Percentiles rank a stretch among this genome's conserved stretches.
Conservation (phyloP, 2,797 vertebrate genomes). For the Acestrorhynchus altus region DNA sequence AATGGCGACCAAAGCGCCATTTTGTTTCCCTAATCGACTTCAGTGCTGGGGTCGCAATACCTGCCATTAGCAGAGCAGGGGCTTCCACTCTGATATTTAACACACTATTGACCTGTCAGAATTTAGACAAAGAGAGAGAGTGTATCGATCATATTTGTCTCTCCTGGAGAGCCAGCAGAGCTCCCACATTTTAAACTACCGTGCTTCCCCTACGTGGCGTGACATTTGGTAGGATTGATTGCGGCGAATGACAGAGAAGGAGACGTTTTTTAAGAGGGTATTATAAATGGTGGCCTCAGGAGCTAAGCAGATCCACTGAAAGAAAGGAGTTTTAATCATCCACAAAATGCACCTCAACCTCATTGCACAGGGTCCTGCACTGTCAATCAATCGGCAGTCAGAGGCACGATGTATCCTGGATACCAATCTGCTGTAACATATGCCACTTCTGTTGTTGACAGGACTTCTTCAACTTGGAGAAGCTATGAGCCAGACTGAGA, state of each 20-base stretch:
- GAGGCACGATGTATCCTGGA: constrained; percentile 40
- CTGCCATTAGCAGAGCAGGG: constrained; percentile 36
- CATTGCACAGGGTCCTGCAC: constrained; percentile 12
- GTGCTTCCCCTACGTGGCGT: constrained; percentile 50
- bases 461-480: constrained; percentile 2
- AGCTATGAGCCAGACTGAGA: constrained; percentile 13
- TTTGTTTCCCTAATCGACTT: constrained; percentile 63
- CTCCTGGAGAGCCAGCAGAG: constrained; percentile 11
- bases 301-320: constrained; percentile 36
- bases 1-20: constrained; percentile 42
- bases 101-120: constrained; percentile 47
- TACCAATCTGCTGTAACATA: constrained; percentile 49
- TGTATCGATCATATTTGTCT: constrained; percentile 47
- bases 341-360: constrained; percentile 22
- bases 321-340: constrained; percentile 47
- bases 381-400: constrained; percentile 33
- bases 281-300: constrained; percentile 38
- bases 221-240: constrained; percentile 62
- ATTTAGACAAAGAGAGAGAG: constrained; percentile 37
- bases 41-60: constrained; percentile 26
- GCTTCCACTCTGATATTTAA: constrained; percentile 47
- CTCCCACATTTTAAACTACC: constrained; percentile 42
- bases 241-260: not conserved
- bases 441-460: constrained; percentile 36
- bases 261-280: constrained; percentile 50